Base-by-base conservation (phyloP, 1,140 invertebrate species). In the Metaphire vulgaris region DNA sequence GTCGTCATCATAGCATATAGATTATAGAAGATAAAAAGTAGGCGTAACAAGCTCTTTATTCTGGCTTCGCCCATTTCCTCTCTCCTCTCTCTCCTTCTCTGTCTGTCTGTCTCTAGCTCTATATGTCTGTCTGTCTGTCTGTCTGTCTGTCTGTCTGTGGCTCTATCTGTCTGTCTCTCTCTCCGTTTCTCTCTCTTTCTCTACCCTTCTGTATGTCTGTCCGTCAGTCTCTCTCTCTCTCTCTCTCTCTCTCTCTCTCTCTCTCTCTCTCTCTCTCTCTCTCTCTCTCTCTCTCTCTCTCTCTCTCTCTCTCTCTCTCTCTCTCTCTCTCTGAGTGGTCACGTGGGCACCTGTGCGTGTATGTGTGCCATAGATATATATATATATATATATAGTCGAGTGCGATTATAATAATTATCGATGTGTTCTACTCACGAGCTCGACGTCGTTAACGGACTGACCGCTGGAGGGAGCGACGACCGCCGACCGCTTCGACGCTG, bases 91-190 rank as follows among this genome's bases (percentile, higher is more conserved):
- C 66, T 75, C 74, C 33, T 66, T 75, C 74, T 75, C 33, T 33
- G 64, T 75, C 74, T 69, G 6, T 69, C 74, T 75, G 6, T 75
- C 66, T 69, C 66, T 75, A 64, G 68, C 66, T 69, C 74, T 75
- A 6, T 75, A 64, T 69, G 6, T 75, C 74, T 75, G 64, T 69
- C 66, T 75, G 64, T 75, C 74, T 69, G 56, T 74, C 74, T 74
- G 56, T 67, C 74, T 74, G 56, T 74, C 74, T 67, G 56, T 74
- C 74, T 74, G 56, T 67, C 74, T 74, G 56, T 74, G 56, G 28
- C 74, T 74, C 74, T 74, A 41, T 67, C 74, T 74, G 56, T 74
- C 74, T 71, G 68, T 64, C 75, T 71, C 75, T 64, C 66, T 71
- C 75, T 64, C 69, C 64, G 68, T 56, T 34, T 76, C 75, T 2